Base-by-base conservation (phyloP, 2,888 invertebrate genomes). In the Ochropacha duplaris region DNA sequence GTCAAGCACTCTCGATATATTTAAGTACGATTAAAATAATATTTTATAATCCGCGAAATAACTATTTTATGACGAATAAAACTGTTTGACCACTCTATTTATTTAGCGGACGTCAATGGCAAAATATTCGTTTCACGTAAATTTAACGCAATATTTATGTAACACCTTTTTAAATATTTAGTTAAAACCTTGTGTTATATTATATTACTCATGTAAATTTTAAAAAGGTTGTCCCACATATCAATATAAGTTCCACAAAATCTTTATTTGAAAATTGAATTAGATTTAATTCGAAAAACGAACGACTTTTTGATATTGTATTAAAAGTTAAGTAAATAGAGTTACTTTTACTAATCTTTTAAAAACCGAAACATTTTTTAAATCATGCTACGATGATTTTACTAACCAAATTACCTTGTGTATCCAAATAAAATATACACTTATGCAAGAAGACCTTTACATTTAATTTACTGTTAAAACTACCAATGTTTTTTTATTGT, bases 391-490 rank as follows among this genome's bases (percentile, higher is more conserved):
- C 31, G 6, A 6, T 31, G 11, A 19, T 9, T n/a, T n/a, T 49
- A 49, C 49, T 49, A 57, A 54, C 57, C 34, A 54, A 54, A 57
- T 57, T 54, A 55, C 50, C 16, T 26, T 54, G 62, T 62, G 64
- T 61, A 55, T 55, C 26, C 12, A 52, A 52, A 52, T 31, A 31
- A 31, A 31, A 19, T 19, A 31, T 52, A 19, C 52, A 34, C 55
- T 65, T 62, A 39, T 34, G 62, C 62, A 62, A 65, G 56, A 62
- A 60, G 62, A 57, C 65, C 65, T 65, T 61, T 51, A 16, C 2
- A n/a, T 44, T 19, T 44, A 6, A 44, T 44, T 16, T 9, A 19
- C 44, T 44, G 14, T 44, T 44, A 19, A 19, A 9, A 44, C n/a
- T 9, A 39, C 1, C 50, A 5, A n/a, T n/a, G 14, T n/a, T 22